A percentile compares a stretch with the other conserved stretches of the same genome.
Evolutionary conservation across 2,888 invertebrate species (phyloP).

Genomic region (Tryphoninae sp.): DNA sequence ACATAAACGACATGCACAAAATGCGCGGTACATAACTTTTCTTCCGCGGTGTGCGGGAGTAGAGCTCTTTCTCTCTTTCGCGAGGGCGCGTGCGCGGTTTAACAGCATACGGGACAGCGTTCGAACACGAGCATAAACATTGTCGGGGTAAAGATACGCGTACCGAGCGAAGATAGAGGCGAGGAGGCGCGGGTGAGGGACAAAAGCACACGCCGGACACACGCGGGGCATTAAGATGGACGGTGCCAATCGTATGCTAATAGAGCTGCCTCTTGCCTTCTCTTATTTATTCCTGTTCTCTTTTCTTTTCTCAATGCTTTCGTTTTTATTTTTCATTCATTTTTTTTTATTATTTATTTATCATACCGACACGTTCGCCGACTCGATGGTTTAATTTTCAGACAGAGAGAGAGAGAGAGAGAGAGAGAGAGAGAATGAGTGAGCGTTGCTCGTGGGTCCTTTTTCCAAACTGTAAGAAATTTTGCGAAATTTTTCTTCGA

Average conservation of each 20-base stretch:
- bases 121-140: constrained; percentile 79
- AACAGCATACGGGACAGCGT: constrained; percentile 74
- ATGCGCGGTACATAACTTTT: constrained; percentile 25
- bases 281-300: background rate
- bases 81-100: constrained; percentile 76
- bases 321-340: too few relatives aligned
- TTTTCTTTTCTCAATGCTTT: background rate
- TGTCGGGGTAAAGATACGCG: constrained; percentile 74
- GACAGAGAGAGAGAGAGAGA: too few relatives aligned
- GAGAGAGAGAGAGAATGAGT: too few relatives aligned
- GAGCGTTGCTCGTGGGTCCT: too few relatives aligned
- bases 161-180: constrained; percentile 68
- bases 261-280: constrained; percentile 66
- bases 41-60: constrained; percentile 34
- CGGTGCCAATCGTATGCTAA: constrained; percentile 81
- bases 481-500: constrained; percentile 10
- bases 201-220: constrained; percentile 62
- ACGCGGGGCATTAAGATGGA: constrained; percentile 76
- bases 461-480: too few relatives aligned
- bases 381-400: too few relatives aligned
- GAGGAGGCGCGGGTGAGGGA: constrained; percentile 55
- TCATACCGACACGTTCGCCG: background rate
- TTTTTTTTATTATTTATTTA: constrained; percentile 5
- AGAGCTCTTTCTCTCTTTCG: constrained; percentile 18
- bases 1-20: constrained; percentile 30